Evolutionary conservation across 2,888 invertebrate species (phyloP).

Genomic region (Odontocolon sp.): DNA sequence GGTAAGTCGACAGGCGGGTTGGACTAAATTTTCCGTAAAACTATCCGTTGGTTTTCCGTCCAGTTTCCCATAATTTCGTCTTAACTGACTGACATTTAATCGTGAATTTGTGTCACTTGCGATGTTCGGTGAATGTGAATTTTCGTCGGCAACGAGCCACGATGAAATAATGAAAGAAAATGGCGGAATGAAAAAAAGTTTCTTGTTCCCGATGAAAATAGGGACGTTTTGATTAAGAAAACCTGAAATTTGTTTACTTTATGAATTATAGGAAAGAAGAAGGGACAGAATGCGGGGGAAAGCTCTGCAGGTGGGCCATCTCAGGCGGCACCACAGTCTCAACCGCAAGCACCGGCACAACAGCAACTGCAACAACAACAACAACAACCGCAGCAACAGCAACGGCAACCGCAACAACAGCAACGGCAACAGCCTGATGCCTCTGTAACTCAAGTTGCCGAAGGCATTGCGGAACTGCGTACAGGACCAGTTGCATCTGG

Average conservation of each 20-base stretch:
- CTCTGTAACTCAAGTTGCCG: neutral
- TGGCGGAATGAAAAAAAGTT: neutral
- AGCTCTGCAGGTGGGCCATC: constrained; percentile 13
- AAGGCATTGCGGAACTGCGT: neutral
- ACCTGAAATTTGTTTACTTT: neutral
- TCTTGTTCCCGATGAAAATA: neutral
- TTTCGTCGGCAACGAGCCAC: neutral
- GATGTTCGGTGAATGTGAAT: neutral
- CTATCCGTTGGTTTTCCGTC: neutral
- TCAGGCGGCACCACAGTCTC: neutral
- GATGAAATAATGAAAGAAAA: neutral
- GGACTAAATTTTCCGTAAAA: no score
- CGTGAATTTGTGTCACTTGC: neutral
- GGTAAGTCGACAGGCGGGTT: constrained; percentile 26
- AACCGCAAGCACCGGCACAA: constrained; percentile 13
- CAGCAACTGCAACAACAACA: constrained; percentile 9
- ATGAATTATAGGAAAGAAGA: constrained; percentile 46
- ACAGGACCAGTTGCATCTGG: neutral
- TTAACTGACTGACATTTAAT: neutral
- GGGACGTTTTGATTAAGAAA: no score
- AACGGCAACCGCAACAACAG: constrained; percentile 3
- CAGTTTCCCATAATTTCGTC: neutral
- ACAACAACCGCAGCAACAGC: constrained; percentile 17
- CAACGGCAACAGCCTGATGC: neutral
- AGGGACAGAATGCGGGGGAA: neutral